Evolutionary conservation across 2,113 vertebrate genomes (phyloP), one percentile per base, ranked within the genome.

Genomic region (Cavia porcellus): DNA sequence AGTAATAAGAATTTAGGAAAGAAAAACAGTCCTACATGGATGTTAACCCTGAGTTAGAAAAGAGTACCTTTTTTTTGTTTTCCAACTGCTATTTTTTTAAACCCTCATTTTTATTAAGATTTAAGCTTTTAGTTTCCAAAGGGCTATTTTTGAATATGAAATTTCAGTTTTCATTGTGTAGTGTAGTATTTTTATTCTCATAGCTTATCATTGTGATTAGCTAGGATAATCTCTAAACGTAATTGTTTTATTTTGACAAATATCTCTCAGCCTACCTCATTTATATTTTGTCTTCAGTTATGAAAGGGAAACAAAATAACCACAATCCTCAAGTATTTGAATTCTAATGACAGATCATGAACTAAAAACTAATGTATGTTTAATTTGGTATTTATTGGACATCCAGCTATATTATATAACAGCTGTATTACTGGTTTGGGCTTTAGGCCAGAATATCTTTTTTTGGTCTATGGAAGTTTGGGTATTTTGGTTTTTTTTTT

Each of bases 101-200:
- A 35, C 38, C 75, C 38, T 94, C 57, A 5, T 96, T 95, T 82
- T 77, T 89, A 32, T 81, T 94, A 74, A 55, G n/a, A 50, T 79
- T 91, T 32, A 93, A 86, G 68, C 87, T 93, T n/a, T 35, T 35
- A 70, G 25, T 84, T 95, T 96, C 55, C 90, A 93, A 77, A 66
- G 83, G 24, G 47, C 55, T 74, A 2, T 85, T 94, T 85, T 92
- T 79, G 25, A 61, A 52, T 74, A 12, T 89, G 86, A 79, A 79
- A 59, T 90, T 83, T 96, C 14, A 86, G 12, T 88, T 97, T 96
- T 92, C n/a, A 81, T 80, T 77, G n/a, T 94, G 10, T 92, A 75
- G 38, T 70, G 35, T 79, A 93, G 4, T 25, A 38, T 82, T 55
- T 88, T 91, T 32, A 83, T 94, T 94, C 92, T 85, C 77, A 12